Evolutionary conservation across 2,113 vertebrate species (phyloP).

Genomic region (Cynoglossus semilaevis): DNA sequence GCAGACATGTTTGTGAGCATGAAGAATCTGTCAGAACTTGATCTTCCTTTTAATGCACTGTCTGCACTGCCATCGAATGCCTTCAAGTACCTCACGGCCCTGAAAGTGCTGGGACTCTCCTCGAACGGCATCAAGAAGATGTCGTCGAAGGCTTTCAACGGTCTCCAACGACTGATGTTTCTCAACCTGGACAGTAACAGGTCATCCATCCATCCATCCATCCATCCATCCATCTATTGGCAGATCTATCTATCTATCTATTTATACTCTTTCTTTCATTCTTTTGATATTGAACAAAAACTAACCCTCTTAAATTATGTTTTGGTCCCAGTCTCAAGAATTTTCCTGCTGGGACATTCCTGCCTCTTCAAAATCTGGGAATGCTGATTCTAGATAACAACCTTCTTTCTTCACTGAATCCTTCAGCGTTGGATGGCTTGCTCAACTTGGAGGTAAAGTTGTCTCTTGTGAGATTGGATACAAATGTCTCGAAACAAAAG

Average conservation of each 20-base stretch:
- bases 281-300: neutral
- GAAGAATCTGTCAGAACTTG: conserved; percentile 76
- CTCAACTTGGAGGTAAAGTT: conserved; percentile 61
- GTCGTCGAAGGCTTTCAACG: conserved; percentile 71
- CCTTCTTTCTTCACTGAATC: conserved; percentile 58
- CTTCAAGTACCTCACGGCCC: conserved; percentile 73
- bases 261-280: neutral
- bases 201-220: conserved; percentile 19
- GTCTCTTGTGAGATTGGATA: neutral
- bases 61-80: conserved; percentile 61
- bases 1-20: conserved; percentile 72
- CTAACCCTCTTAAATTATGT: too few relatives aligned
- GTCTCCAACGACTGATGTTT: conserved; percentile 73
- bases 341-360: conserved; percentile 61
- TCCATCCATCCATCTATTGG: too few relatives aligned
- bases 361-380: conserved; percentile 62
- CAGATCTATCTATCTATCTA: neutral
- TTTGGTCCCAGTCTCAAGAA: conserved; percentile 55
- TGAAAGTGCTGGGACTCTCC: conserved; percentile 76
- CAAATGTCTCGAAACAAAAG: too few relatives aligned
- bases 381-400: conserved; percentile 80
- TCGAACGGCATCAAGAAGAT: conserved; percentile 74
- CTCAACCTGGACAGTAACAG: conserved; percentile 80
- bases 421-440: conserved; percentile 64
- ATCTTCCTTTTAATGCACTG: conserved; percentile 71